Base-by-base conservation (phyloP, 2,888 invertebrate species). In the Bembecia ichneumoniformis region DNA sequence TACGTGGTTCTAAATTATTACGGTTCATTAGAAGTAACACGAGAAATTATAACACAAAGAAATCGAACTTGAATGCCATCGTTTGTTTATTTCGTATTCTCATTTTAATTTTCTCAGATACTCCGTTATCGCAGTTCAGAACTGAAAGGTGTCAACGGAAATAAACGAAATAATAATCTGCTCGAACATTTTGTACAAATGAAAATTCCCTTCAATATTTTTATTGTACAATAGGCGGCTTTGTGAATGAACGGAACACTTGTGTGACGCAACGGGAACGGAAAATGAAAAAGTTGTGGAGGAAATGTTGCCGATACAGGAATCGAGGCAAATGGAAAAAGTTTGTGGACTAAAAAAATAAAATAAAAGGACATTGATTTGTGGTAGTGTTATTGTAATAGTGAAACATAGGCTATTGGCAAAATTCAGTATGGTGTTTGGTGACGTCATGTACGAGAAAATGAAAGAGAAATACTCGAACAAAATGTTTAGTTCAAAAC, bases 321-420 rank as follows among this genome's bases (percentile, higher is more conserved):
- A 70, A 72, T 71, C 64, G 69, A 65, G 59, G 70, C 63, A 74
- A 74, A 77, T 74, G 74, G 73, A 74, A 77, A 77, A 77, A 73
- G 67, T 73, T 77, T 72, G 68, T 68, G 59, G 57, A 36, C 20
- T 43, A 50, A 49, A 58, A 58, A 55, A n/a, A n/a, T n/a, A n/a
- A 46, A 40, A 46, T 15, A 16, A 15, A 35, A 36, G 40, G 40
- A 11, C 36, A 35, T 44, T 43, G 48, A 48, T 20, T 28, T 47
- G 15, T 47, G 36, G 14, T 40, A 40, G 14, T 40, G n/a, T 40
- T 40, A n/a, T 14, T 14, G 40, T 13, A 40, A 13, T 40, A 40
- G 40, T 40, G 40, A 28, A 28, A 28, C 28, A 28, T 28, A 20
- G 20, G 20, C 20, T 20, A 20, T 20, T 20, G 20, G 20, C 20